Percentiles rank a stretch among this genome's conserved stretches.
Evolutionary conservation across 1,140 invertebrate genomes (phyloP).

Genomic region (Ceratina japonica): DNA sequence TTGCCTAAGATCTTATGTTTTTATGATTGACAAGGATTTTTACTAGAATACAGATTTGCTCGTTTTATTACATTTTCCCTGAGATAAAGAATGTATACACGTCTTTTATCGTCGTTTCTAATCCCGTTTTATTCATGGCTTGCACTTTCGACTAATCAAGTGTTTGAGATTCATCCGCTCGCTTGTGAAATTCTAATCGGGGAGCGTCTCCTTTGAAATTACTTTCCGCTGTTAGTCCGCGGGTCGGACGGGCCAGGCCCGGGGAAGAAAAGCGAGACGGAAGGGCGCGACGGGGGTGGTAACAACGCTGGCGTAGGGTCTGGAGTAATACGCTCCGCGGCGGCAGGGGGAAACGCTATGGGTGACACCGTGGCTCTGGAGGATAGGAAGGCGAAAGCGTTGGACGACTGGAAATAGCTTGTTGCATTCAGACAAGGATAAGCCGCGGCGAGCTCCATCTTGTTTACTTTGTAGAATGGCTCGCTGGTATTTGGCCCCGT

Average conservation of each 20-base stretch:
- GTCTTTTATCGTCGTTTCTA: too few species aligned
- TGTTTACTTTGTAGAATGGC: conserved; percentile 72
- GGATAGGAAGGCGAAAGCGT: conserved; percentile 41
- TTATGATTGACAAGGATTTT: too few species aligned
- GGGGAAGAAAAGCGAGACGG: not conserved
- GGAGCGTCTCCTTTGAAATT: conserved; percentile 9
- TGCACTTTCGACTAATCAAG: too few species aligned
- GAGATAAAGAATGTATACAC: too few species aligned
- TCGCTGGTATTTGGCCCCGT: conserved; percentile 60
- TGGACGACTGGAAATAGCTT: conserved; percentile 67
- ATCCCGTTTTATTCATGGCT: too few species aligned
- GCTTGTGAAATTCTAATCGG: not conserved
- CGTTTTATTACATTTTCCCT: too few species aligned
- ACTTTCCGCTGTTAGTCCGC: conserved; percentile 26
- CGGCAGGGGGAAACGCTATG: conserved; percentile 22
- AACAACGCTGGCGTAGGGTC: conserved; percentile 31
- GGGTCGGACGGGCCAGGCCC: not conserved
- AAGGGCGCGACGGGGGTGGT: not conserved
- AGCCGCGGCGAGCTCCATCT: conserved; percentile 66
- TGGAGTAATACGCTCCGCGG: conserved; percentile 10
- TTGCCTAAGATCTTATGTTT: too few species aligned
- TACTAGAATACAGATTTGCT: too few species aligned
- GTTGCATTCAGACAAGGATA: conserved; percentile 71
- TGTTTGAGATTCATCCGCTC: too few species aligned
- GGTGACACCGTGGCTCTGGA: conserved; percentile 29